These are phyloP conservation scores for Campylomormyrus numenius DNA, from an alignment of 2,113 vertebrate species.

Conservation along the genomic window DNA sequence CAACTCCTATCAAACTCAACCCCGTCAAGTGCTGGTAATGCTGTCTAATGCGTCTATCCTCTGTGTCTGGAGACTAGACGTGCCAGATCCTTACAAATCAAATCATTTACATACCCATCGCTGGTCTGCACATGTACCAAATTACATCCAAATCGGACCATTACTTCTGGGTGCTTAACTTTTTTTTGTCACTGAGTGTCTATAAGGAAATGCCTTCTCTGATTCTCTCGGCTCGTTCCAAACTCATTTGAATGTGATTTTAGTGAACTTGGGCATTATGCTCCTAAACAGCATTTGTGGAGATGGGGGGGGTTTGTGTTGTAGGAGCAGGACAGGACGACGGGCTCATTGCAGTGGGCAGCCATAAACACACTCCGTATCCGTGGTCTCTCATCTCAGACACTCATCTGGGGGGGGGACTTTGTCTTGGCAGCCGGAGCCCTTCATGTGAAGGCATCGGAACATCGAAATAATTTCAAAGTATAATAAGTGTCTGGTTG, in stretches of 20 bases:
- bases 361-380: not conserved
- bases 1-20: no score
- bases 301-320: not conserved
- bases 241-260: not conserved
- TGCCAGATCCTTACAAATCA: no score
- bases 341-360: not conserved
- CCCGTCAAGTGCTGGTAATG: no score
- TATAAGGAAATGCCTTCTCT: not conserved
- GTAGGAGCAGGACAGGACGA: not conserved
- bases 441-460: not conserved
- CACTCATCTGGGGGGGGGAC: not conserved
- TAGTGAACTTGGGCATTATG: not conserved
- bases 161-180: no score
- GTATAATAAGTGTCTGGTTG: not conserved
- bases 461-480: constrained; percentile 6
- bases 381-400: no score
- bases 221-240: not conserved
- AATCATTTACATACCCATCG: no score
- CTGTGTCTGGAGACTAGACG: no score
- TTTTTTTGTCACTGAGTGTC: no score
- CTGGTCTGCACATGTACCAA: no score
- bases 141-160: no score
- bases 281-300: not conserved
- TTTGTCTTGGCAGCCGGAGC: not conserved
- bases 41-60: no score